Evolutionary conservation across 2,888 invertebrate species (phyloP), one percentile per base, ranked within the genome.

Genomic region (Chirona hameri): DNA sequence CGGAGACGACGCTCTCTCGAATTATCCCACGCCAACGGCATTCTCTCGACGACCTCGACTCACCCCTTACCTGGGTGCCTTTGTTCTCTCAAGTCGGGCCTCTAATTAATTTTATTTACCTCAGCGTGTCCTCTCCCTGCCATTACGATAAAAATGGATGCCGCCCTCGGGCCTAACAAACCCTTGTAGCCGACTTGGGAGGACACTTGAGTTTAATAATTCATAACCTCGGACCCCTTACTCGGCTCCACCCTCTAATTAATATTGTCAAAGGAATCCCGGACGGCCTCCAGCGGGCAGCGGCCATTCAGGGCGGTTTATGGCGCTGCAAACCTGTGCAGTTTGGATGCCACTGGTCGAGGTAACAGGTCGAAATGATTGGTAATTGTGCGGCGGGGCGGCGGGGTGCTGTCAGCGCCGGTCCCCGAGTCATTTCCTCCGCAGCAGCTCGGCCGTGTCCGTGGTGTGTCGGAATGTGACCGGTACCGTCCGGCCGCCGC

Each of bases 81-180:
- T 76, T 76, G 76, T 76, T 76, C 76, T 24, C 46, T 39, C 24
- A 12, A 27, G 46, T 76, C 76, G 24, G 24, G 12, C 76, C 76
- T 76, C 76, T 76, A 76, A 76, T 76, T 76, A 76, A 27, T 76
- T 76, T 76, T 76, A 76, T 76, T 76, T 76, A 76, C 76, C 76
- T 76, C 76, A 10, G 39, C 39, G 76, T 76, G 76, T 76, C 76
- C 76, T 76, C 76, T 76, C 76, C 24, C 76, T 46, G 76, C 76
- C 76, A 76, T 76, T 76, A 76, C 76, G 76, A 76, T 76, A 76
- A 76, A 76, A 76, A 76, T 76, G 76, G 76, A 76, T 31, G 76
- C 76, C 76, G 76, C 76, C 76, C 76, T 21, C 76, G 39, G 76
- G 76, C 76, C 76, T 76, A 76, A 76, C 76, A 76, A 76, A 76